phyloP scores from a whole-genome alignment of 1,140 invertebrate species.

The Probaryconus sp. region DNA sequence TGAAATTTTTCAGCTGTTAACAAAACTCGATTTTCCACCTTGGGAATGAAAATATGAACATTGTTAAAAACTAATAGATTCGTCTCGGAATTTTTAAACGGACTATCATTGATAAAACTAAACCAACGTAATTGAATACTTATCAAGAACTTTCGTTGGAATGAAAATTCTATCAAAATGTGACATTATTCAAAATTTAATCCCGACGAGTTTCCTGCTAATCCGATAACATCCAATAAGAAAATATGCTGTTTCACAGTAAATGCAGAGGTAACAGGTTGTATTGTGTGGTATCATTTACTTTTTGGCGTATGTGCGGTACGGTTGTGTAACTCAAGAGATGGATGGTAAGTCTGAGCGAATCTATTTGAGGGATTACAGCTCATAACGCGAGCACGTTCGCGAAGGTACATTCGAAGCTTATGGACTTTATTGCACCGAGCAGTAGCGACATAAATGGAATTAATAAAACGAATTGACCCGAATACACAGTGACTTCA shows the following conservation, averaged over 20 bases:
- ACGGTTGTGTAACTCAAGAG: constrained; percentile 29
- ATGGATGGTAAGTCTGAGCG: constrained; percentile 37
- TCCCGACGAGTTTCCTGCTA: constrained; percentile 16
- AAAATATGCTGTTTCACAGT: constrained; percentile 12
- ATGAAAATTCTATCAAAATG: neutral
- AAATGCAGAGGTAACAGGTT: constrained; percentile 21
- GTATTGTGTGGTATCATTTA: constrained; percentile 31
- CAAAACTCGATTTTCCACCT: no score
- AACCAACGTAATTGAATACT: no score
- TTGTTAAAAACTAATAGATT: no score
- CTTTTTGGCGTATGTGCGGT: constrained; percentile 28
- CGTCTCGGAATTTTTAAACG: no score
- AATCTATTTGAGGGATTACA: constrained; percentile 59
- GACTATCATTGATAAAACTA: no score
- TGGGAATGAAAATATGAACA: no score
- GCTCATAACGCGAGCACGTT: constrained; percentile 50
- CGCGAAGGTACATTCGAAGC: constrained; percentile 45
- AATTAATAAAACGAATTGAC: constrained; percentile 59
- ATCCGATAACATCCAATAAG: constrained; percentile 15
- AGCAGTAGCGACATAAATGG: constrained; percentile 46
- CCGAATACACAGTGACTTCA: constrained; percentile 36
- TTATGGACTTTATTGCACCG: constrained; percentile 50
- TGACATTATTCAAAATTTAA: constrained; percentile 10
- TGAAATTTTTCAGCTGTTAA: no score
- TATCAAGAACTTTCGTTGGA: no score